A percentile compares a stretch with the other conserved stretches of the same genome.
These are phyloP conservation scores for Rhingia rostrata DNA, from an alignment of 2,888 invertebrate genomes.

Conservation along the genomic window DNA sequence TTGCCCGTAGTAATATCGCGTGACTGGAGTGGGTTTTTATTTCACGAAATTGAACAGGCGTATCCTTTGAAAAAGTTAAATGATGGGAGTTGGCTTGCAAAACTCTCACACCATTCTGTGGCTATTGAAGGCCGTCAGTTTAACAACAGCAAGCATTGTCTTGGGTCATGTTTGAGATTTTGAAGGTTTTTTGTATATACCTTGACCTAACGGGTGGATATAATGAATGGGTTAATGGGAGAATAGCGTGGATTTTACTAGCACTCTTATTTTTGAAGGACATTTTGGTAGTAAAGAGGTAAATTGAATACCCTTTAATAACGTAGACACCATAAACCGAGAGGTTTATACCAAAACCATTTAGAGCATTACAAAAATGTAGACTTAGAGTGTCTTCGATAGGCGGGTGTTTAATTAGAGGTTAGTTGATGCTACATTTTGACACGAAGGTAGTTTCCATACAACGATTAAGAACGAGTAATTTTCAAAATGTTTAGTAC, in stretches of 20 bases:
- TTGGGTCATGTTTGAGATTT: background rate
- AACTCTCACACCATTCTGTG: background rate
- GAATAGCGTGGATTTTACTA: constrained; percentile 7
- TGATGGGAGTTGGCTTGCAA: constrained; percentile 31
- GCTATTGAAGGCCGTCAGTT: constrained; percentile 10
- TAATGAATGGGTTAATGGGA: constrained; percentile 7
- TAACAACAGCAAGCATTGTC: constrained; percentile 7
- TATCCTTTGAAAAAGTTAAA: constrained; percentile 17
- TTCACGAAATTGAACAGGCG: constrained; percentile 20
- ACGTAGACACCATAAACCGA: too few species aligned
- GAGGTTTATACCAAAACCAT: too few species aligned
- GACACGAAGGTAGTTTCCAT: too few species aligned
- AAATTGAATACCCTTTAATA: too few species aligned
- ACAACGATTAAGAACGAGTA: too few species aligned
- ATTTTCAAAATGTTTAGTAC: too few species aligned
- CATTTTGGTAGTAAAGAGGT: background rate
- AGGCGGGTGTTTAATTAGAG: too few species aligned
- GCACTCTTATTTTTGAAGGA: background rate
- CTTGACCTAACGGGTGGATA: constrained; percentile 23
- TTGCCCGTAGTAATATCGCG: constrained; percentile 50
- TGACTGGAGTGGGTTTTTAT: constrained; percentile 28
- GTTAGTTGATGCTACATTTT: too few species aligned
- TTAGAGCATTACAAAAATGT: too few species aligned
- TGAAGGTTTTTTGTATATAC: constrained; percentile 16
- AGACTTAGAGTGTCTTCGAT: too few species aligned